Evolutionary conservation across 2,113 vertebrate genomes (phyloP).

Genomic region (Dunckerocampus dactyliophorus): DNA sequence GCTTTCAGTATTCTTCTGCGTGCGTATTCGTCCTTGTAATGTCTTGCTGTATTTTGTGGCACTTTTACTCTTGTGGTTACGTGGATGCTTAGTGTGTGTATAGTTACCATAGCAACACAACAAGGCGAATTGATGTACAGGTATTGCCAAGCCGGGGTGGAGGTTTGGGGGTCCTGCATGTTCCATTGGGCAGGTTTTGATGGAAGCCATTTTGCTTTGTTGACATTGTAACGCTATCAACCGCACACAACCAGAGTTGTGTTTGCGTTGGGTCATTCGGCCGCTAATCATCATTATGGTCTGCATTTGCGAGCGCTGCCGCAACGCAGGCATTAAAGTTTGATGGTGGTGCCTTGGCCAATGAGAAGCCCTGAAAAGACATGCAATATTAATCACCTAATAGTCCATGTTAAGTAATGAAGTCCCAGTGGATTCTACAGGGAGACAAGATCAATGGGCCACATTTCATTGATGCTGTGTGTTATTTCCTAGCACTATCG

Average conservation of each 20-base stretch:
- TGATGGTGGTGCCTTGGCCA: constrained; percentile 65
- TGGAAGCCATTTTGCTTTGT: no score
- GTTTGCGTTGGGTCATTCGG: not conserved
- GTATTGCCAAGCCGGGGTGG: no score
- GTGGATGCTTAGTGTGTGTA: no score
- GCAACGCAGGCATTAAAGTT: constrained; percentile 55
- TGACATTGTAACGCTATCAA: not conserved
- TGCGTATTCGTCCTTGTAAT: no score
- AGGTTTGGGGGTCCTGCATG: no score
- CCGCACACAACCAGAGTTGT: not conserved
- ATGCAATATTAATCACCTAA: constrained; percentile 75
- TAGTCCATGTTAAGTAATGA: constrained; percentile 66
- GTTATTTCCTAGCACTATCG: not conserved
- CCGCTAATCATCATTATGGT: constrained; percentile 20
- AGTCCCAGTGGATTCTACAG: constrained; percentile 55
- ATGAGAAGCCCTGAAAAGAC: constrained; percentile 38
- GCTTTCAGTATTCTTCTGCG: no score
- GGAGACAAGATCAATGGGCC: constrained; percentile 54
- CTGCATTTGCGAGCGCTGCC: constrained; percentile 17
- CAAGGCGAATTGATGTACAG: no score
- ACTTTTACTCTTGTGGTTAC: no score
- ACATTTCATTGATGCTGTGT: constrained; percentile 27
- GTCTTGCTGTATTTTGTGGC: no score
- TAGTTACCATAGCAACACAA: no score
- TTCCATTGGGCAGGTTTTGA: no score